These are phyloP conservation scores for Bombus superbus DNA, from an alignment of 1,140 invertebrate genomes.

Conservation along the genomic window DNA sequence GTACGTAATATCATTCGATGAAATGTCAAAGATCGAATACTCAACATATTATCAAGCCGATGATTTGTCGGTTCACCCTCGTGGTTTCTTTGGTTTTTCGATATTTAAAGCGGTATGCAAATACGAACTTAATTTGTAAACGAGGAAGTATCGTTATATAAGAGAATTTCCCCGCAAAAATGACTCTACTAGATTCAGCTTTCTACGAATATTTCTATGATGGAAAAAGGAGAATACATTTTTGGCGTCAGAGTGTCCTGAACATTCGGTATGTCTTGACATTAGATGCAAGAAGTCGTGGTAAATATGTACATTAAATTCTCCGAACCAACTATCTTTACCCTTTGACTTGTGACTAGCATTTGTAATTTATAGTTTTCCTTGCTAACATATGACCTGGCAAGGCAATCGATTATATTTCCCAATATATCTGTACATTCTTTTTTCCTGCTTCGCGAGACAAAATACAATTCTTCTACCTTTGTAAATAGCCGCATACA, in stretches of 20 bases:
- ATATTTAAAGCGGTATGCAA: too few species aligned
- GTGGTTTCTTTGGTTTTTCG: too few species aligned
- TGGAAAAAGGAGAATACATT: neutral
- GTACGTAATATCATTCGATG: too few species aligned
- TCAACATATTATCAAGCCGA: too few species aligned
- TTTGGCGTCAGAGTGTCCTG: neutral
- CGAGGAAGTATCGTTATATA: neutral
- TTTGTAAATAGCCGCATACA: neutral
- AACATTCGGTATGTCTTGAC: too few species aligned
- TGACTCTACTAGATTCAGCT: neutral
- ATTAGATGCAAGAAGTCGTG: neutral
- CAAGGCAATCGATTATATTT: neutral
- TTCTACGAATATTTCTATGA: neutral
- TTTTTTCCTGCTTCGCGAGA: neutral
- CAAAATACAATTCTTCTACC: neutral
- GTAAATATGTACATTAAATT: neutral
- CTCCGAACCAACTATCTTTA: slow-evolving; percentile 7
- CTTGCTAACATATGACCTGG: neutral
- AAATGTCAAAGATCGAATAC: too few species aligned
- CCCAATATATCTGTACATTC: neutral
- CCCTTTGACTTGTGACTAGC: neutral
- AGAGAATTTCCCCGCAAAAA: too few species aligned
- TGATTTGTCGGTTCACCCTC: too few species aligned
- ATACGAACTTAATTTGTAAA: neutral
- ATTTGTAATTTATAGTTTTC: neutral